Evolutionary conservation across 30 jellyfish, hydroid and myxozoan species (phyloP).

Genomic region (Pelagia noctiluca): DNA sequence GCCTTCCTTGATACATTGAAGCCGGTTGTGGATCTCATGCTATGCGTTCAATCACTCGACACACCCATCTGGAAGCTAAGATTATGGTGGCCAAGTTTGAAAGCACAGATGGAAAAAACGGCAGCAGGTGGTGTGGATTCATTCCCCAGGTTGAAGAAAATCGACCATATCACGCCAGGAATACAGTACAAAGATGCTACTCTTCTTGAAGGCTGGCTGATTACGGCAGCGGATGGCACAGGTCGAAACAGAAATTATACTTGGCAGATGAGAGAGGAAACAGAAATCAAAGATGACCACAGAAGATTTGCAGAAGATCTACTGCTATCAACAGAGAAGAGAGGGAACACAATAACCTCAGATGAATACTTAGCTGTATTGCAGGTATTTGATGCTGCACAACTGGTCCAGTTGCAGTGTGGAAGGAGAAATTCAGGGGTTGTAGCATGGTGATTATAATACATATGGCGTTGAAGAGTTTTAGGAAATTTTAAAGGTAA

Average conservation of each 20-base stretch:
- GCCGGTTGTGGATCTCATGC: conserved; percentile 31
- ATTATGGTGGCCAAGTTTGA: conserved; percentile 28
- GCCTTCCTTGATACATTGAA: conserved; percentile 20
- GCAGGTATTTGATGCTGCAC: conserved; percentile 15
- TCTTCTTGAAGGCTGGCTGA: conserved; percentile 36
- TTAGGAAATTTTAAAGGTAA: not conserved
- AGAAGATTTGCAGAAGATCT: conserved; percentile 11
- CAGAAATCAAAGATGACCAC: conserved; percentile 19
- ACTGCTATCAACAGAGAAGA: conserved; percentile 16
- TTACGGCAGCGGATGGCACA: conserved; percentile 1
- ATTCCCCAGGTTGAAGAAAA: conserved; percentile 2
- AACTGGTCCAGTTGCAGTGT: conserved; percentile 17
- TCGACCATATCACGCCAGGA: not conserved
- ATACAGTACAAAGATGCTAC: conserved; percentile 10
- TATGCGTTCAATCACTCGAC: conserved; percentile 8
- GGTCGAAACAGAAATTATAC: conserved; percentile 3
- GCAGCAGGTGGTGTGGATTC: not conserved
- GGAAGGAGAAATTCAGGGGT: conserved; percentile 1
- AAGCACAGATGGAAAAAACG: conserved; percentile 16
- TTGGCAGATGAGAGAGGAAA: conserved; percentile 39
- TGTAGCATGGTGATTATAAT: conserved; percentile 9
- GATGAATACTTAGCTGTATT: conserved; percentile 8
- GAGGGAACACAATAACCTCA: conserved; percentile 13
- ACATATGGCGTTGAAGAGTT: conserved; percentile 11
- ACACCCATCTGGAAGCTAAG: conserved; percentile 37